Evolutionary conservation across 2,113 vertebrate species (phyloP).

Genomic region (Gadus macrocephalus): DNA sequence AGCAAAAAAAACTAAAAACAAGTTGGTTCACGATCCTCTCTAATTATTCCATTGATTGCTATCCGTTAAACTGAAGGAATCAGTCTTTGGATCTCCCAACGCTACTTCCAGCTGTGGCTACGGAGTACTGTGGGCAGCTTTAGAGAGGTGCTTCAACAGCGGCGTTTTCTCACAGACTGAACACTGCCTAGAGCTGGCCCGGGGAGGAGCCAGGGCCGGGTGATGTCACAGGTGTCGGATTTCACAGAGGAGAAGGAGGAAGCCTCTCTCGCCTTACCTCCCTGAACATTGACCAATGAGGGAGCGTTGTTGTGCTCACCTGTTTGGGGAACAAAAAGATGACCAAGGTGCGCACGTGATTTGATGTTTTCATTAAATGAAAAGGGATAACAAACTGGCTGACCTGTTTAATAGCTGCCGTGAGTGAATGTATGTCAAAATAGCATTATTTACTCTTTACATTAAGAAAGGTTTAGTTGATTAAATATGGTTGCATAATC

Average conservation of each 20-base stretch:
- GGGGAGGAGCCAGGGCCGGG: conserved; percentile 63
- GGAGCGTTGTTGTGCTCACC: conserved; percentile 35
- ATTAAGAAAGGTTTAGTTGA: too few species aligned
- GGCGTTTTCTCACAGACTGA: conserved; percentile 69
- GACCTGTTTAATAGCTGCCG: conserved; percentile 30
- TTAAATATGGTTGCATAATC: too few species aligned
- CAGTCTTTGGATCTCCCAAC: conserved; percentile 44
- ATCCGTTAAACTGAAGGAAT: conserved; percentile 42
- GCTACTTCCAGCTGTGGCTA: conserved; percentile 63
- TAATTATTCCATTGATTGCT: conserved; percentile 54
- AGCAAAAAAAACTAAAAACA: conserved; percentile 10
- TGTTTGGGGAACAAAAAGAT: conserved; percentile 17
- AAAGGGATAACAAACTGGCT: conserved; percentile 25
- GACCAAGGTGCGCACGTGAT: conserved; percentile 33
- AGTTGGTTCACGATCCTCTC: conserved; percentile 35
- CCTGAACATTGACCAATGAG: conserved; percentile 53
- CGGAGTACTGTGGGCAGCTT: conserved; percentile 34
- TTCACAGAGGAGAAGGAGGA: conserved; percentile 51
- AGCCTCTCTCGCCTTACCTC: conserved; percentile 54
- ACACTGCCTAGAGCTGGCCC: conserved; percentile 39
- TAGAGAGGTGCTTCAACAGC: conserved; percentile 62
- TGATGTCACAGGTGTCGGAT: conserved; percentile 73
- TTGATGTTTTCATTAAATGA: conserved; percentile 28
- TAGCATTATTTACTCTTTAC: too few species aligned
- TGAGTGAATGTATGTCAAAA: not conserved